Conservation (phyloP, 2,888 invertebrate genomes). For the Parnassius apollo region DNA sequence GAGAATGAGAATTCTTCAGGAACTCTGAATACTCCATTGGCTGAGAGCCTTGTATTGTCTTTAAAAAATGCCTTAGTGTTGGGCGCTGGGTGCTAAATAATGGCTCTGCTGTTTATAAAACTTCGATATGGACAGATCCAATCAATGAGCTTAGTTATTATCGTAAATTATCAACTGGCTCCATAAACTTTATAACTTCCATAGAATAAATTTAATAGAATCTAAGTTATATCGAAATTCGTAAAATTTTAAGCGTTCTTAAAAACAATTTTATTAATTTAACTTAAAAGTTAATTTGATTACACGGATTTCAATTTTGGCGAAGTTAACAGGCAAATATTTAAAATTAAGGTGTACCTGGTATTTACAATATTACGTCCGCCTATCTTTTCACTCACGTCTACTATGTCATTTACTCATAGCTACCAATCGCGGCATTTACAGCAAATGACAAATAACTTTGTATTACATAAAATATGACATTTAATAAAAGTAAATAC, state of each 20-base stretch:
- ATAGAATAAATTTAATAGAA: constrained; percentile 33
- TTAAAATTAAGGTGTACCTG: too few species aligned
- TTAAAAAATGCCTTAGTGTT: constrained; percentile 70
- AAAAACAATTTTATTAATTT: background rate
- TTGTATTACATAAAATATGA: too few species aligned
- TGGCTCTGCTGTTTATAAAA: constrained; percentile 57
- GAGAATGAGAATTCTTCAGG: constrained; percentile 79
- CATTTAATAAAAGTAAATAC: too few species aligned
- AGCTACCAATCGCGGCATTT: too few species aligned
- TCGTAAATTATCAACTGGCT: constrained; percentile 62
- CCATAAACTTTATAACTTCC: constrained; percentile 53
- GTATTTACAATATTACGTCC: too few species aligned
- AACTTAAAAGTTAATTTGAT: background rate
- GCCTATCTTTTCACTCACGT: too few species aligned
- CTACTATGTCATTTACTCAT: too few species aligned
- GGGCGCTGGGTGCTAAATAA: constrained; percentile 68
- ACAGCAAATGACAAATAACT: too few species aligned
- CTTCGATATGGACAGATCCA: constrained; percentile 46
- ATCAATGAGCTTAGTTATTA: constrained; percentile 49
- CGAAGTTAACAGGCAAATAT: too few species aligned
- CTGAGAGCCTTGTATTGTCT: constrained; percentile 74
- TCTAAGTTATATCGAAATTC: constrained; percentile 28
- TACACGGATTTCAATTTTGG: too few species aligned
- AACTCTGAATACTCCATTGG: constrained; percentile 76
- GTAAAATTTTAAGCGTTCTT: constrained; percentile 7